phyloP scores from a whole-genome alignment of 2,113 vertebrate species.

The Odocoileus hemionus region DNA sequence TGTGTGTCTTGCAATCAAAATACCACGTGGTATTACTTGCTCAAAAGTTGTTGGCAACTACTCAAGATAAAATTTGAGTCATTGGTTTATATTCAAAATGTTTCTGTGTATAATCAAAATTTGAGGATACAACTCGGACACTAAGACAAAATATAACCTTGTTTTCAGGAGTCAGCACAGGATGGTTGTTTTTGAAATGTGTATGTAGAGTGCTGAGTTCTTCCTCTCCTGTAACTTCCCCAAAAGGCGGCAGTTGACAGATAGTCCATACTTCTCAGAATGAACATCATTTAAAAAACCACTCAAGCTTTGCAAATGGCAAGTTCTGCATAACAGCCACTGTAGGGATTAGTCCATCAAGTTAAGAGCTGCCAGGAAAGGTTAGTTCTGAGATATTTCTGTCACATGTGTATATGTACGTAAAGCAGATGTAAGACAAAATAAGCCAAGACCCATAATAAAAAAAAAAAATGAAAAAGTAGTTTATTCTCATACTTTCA shows the following conservation, averaged over 20 bases:
- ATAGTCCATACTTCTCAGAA: background rate
- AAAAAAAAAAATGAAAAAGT: background rate
- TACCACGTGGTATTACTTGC: background rate
- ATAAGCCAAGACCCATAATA: background rate
- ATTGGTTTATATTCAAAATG: background rate
- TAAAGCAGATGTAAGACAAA: background rate
- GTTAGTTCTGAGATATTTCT: slow-evolving; percentile 35
- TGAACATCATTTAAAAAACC: slow-evolving; percentile 23
- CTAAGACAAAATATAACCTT: background rate
- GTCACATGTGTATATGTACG: background rate
- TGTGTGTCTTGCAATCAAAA: background rate
- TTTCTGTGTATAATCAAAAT: background rate
- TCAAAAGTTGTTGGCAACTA: background rate
- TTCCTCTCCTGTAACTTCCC: background rate
- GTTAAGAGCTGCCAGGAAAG: slow-evolving; percentile 23
- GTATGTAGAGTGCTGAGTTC: background rate
- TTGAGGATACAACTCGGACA: background rate
- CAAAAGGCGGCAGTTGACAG: background rate
- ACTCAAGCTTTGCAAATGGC: slow-evolving; percentile 10
- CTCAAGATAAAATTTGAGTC: background rate
- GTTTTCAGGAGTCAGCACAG: background rate
- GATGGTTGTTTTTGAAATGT: background rate
- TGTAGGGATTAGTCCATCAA: slow-evolving; percentile 17
- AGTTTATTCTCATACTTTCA: slow-evolving; percentile 10
- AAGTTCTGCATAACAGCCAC: slow-evolving; percentile 16